Evolutionary conservation across 2,888 invertebrate species (phyloP).

Genomic region (Drosophila subquinaria): DNA sequence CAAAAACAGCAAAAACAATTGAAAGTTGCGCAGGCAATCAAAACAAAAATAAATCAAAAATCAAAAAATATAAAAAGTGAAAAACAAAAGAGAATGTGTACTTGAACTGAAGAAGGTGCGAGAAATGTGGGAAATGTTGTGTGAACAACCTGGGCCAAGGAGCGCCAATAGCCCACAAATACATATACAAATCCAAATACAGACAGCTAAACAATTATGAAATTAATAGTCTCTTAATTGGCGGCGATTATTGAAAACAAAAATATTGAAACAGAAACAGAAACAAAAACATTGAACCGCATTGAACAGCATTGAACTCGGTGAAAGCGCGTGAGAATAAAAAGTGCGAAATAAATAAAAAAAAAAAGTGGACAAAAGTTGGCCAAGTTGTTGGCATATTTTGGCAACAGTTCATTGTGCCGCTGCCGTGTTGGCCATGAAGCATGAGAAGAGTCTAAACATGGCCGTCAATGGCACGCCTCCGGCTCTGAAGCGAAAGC

Average conservation of each 20-base stretch:
- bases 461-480: conserved; percentile 55
- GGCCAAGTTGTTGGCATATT: background rate
- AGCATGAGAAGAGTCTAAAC: conserved; percentile 75
- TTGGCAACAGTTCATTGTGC: conserved; percentile 45
- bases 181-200: conserved; percentile 1
- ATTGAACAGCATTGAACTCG: conserved; percentile 27
- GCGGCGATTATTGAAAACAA: conserved; percentile 55
- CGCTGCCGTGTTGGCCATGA: conserved; percentile 63
- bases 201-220: conserved; percentile 69
- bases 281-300: conserved; percentile 23
- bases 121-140: conserved; percentile 61
- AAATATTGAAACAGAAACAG: conserved; percentile 4
- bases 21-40: background rate
- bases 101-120: conserved; percentile 49
- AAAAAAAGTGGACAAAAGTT: conserved; percentile 28
- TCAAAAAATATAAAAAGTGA: conserved; percentile 21
- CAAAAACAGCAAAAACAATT: conserved; percentile 8
- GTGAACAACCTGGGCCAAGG: conserved; percentile 76
- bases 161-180: conserved; percentile 20
- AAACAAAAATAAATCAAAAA: conserved; percentile 34
- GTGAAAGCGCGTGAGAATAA: conserved; percentile 2
- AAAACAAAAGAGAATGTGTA: conserved; percentile 13
- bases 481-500: conserved; percentile 41
- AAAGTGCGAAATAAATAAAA: conserved; percentile 8
- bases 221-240: conserved; percentile 77